Base-by-base conservation (phyloP, 2,113 vertebrate genomes). In the Prolemur simus region DNA sequence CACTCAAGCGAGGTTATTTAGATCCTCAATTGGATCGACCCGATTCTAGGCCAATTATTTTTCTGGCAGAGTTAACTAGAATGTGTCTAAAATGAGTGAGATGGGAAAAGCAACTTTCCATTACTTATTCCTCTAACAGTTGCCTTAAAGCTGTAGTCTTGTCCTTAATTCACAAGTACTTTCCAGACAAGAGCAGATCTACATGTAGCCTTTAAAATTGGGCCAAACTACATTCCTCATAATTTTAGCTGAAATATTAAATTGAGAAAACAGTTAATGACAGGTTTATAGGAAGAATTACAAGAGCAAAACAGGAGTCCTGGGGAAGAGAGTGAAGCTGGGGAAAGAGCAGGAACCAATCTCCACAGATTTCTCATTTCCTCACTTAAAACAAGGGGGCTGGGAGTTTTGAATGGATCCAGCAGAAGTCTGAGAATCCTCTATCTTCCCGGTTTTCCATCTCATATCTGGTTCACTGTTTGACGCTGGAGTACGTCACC, bases 51-150 rank as follows among this genome's bases (percentile, higher is more conserved):
- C 96, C 98, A 98, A 98, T 98, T 98, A 98, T 98, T 98, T 93
- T 98, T 97, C 98, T 0, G 5, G 97, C 97, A 97, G 97, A 98
- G 97, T 98, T 98, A 98, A 98, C 98, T 98, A 98, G 97, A 96
- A 97, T 96, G 95, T 97, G 97, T 97, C 97, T 97, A 97, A 97
- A 98, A 96, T 96, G 97, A 98, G 98, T 95, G 98, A 98, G 80
- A 98, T 89, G 77, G 95, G 98, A 98, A 98, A 98, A 96, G 97
- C 60, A 87, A 86, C 92, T 96, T 95, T 98, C 97, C 34, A 85
- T 97, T 96, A 97, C 91, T 98, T 97, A 97, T 90, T 97, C 96
- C 94, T 97, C 92, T 96, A 97, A 45, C 85, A 73, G 80, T 54
- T 73, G 80, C 69, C 97, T 98, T 86, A 64, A 87, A 56, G 29